A percentile compares a stretch with the other conserved stretches of the same genome.
These are phyloP conservation scores for Heliconius ethilla DNA, from an alignment of 2,888 invertebrate genomes.

Conservation along the genomic window DNA sequence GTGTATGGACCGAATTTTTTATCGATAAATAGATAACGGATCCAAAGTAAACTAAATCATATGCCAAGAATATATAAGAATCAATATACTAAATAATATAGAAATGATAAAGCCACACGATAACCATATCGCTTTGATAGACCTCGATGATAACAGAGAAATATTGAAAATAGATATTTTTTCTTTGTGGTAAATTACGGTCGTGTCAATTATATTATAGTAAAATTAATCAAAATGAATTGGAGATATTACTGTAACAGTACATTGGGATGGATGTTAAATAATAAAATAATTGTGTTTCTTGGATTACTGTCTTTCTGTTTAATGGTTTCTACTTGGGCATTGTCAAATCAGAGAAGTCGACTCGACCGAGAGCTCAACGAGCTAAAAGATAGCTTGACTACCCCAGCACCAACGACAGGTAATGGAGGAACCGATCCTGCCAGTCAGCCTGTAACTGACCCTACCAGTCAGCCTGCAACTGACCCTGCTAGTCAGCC, in stretches of 20 bases:
- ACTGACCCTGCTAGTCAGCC: background rate
- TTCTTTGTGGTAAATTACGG: conserved; percentile 20
- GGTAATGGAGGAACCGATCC: background rate
- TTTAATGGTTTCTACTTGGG: conserved; percentile 68
- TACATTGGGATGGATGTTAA: conserved; percentile 63
- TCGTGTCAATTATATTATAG: conserved; percentile 32
- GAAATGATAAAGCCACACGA: conserved; percentile 8
- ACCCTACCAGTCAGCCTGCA: background rate
- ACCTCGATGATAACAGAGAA: conserved; percentile 6
- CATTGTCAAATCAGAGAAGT: conserved; percentile 65
- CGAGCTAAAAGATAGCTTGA: conserved; percentile 47
- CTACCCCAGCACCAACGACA: conserved; percentile 4
- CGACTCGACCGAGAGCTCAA: conserved; percentile 52
- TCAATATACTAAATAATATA: background rate
- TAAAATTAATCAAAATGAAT: conserved; percentile 48
- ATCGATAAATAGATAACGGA: background rate
- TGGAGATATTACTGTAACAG: conserved; percentile 63
- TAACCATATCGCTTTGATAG: conserved; percentile 12
- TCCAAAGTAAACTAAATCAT: background rate
- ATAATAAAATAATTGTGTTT: conserved; percentile 72
- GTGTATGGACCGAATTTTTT: background rate
- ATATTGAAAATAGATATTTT: conserved; percentile 20
- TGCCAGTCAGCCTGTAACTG: background rate
- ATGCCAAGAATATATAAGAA: background rate
- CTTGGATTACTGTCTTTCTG: conserved; percentile 64